phyloP scores from a whole-genome alignment of 2,797 vertebrate species.

The Cynopterus sphinx region DNA sequence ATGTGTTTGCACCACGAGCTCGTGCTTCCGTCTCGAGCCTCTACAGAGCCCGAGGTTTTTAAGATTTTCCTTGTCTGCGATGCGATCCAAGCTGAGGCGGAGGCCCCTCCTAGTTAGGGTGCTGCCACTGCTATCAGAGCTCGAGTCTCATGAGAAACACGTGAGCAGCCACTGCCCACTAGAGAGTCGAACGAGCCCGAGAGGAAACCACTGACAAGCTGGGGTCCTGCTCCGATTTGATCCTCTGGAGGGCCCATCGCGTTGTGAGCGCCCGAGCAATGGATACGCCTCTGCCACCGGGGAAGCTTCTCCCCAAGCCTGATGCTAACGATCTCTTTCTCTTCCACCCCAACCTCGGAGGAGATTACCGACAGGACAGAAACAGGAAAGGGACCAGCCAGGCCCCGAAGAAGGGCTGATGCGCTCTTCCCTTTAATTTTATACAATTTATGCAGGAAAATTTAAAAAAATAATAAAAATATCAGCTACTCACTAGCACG shows the following conservation, averaged over 20 bases:
- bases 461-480: too few relatives aligned
- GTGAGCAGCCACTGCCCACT: conserved; percentile 75
- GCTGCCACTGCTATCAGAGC: conserved; percentile 71
- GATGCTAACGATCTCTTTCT: conserved; percentile 74
- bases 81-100: conserved; percentile 69
- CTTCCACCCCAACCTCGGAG: conserved; percentile 58
- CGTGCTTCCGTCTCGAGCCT: neutral
- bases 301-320: conserved; percentile 69
- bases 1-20: neutral
- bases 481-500: neutral
- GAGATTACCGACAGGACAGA: conserved; percentile 5
- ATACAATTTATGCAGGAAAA: neutral
- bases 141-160: conserved; percentile 71
- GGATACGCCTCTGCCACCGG: conserved; percentile 61
- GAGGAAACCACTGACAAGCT: conserved; percentile 72
- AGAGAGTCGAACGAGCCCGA: conserved; percentile 72
- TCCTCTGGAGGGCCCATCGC: conserved; percentile 66
- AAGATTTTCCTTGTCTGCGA: conserved; percentile 38
- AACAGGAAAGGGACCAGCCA: neutral
- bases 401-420: neutral
- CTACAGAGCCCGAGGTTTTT: conserved; percentile 18
- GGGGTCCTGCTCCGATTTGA: conserved; percentile 73
- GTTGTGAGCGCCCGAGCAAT: conserved; percentile 62
- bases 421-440: conserved; percentile 46
- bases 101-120: conserved; percentile 63